phyloP scores from a whole-genome alignment of 2,113 vertebrate genomes.

The Artemisiospiza belli region DNA sequence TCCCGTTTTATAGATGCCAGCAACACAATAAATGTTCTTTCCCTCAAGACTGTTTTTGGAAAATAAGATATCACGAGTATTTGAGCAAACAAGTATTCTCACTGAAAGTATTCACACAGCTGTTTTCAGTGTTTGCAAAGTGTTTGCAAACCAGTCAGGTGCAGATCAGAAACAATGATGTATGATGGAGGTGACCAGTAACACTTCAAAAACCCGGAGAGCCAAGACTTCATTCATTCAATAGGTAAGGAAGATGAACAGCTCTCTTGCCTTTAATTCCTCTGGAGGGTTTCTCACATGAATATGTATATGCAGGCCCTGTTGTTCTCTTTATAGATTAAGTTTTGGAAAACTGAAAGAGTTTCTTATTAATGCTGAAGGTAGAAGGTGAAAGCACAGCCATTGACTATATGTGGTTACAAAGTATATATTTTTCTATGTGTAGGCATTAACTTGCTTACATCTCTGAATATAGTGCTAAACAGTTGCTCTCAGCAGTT shows the following conservation, averaged over 20 bases:
- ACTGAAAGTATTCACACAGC: neutral
- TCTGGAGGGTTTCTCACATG: conserved; percentile 10
- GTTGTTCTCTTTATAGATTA: conserved; percentile 22
- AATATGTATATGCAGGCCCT: conserved; percentile 21
- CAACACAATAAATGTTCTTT: neutral
- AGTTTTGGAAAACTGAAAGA: neutral
- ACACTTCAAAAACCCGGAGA: neutral
- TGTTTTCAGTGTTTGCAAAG: neutral
- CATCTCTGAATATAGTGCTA: neutral
- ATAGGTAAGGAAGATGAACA: conserved; percentile 7
- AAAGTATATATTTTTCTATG: neutral
- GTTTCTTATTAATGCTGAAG: neutral
- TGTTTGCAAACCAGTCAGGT: neutral
- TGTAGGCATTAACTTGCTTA: neutral
- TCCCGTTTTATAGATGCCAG: neutral
- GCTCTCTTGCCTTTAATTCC: conserved; percentile 22
- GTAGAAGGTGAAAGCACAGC: neutral
- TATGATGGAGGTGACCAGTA: neutral
- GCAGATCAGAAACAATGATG: neutral
- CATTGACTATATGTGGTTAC: neutral
- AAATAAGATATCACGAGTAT: neutral
- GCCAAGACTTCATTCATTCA: neutral
- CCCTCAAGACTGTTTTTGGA: neutral
- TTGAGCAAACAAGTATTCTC: neutral
- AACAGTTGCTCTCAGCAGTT: neutral